These are phyloP conservation scores for Sclerurus mexicanus DNA, from an alignment of 2,113 vertebrate species.

Conservation along the genomic window DNA sequence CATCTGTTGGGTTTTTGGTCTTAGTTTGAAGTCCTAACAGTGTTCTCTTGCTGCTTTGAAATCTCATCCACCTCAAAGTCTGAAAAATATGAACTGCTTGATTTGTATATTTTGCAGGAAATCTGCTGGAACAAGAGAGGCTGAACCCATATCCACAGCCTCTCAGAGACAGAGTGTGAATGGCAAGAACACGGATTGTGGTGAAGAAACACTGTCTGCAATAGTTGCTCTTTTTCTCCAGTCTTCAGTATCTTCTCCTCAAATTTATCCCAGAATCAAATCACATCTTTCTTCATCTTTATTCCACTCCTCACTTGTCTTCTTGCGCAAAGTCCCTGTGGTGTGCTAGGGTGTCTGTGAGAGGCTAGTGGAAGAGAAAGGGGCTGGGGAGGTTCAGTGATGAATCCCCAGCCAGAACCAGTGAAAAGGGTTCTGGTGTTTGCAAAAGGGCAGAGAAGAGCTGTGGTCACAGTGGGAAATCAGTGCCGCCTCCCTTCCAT, in stretches of 20 bases:
- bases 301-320: background rate
- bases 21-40: background rate
- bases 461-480: background rate
- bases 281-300: background rate
- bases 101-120: background rate
- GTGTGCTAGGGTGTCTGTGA: background rate
- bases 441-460: background rate
- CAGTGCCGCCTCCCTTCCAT: rapidly evolving
- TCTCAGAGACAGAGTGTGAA: background rate
- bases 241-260: background rate
- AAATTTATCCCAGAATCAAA: background rate
- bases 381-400: background rate
- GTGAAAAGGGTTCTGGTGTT: background rate
- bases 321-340: background rate
- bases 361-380: background rate
- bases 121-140: background rate
- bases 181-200: background rate
- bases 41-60: background rate
- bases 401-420: background rate
- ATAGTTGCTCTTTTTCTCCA: background rate
- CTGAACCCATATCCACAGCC: background rate
- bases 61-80: background rate
- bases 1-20: background rate
- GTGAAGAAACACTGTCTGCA: background rate
- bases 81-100: background rate